phyloP scores from a whole-genome alignment of 1,140 invertebrate species.

The Brachionus angularis region DNA sequence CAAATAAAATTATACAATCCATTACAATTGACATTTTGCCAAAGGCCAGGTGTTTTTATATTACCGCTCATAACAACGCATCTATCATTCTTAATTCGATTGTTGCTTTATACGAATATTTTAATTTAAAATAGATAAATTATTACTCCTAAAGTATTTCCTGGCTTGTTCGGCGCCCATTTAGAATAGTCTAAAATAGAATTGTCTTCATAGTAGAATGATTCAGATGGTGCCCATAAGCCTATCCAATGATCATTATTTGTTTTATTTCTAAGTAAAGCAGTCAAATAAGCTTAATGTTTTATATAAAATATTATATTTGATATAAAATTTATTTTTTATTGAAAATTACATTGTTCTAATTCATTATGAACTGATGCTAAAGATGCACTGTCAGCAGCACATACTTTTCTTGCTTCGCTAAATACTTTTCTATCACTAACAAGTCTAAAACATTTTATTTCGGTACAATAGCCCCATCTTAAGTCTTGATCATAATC shows the following conservation, averaged over 20 bases:
- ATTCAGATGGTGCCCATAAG: constrained; percentile 34
- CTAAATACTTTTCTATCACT: constrained; percentile 9
- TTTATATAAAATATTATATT: neutral
- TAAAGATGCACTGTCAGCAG: constrained; percentile 4
- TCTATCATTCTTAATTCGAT: constrained; percentile 27
- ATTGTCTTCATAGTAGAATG: constrained; percentile 27
- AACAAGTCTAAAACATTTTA: constrained; percentile 29
- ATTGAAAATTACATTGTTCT: constrained; percentile 21
- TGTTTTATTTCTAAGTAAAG: constrained; percentile 30
- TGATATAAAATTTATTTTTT: neutral
- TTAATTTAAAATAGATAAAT: no score
- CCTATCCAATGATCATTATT: constrained; percentile 13
- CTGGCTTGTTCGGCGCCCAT: constrained; percentile 36
- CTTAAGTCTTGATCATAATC: constrained; percentile 45
- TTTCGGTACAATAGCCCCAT: constrained; percentile 45
- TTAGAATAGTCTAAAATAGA: constrained; percentile 16
- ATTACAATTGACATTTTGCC: constrained; percentile 26
- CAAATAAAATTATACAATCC: constrained; percentile 14
- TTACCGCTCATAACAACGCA: constrained; percentile 12
- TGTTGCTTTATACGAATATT: no score
- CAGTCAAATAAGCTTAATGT: constrained; percentile 4
- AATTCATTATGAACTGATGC: constrained; percentile 21
- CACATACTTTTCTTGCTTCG: constrained; percentile 40
- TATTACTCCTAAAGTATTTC: constrained; percentile 35
- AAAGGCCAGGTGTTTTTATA: constrained; percentile 18